phyloP scores from a whole-genome alignment of 2,888 invertebrate species.

The Glyphotaelius pellucidus region DNA sequence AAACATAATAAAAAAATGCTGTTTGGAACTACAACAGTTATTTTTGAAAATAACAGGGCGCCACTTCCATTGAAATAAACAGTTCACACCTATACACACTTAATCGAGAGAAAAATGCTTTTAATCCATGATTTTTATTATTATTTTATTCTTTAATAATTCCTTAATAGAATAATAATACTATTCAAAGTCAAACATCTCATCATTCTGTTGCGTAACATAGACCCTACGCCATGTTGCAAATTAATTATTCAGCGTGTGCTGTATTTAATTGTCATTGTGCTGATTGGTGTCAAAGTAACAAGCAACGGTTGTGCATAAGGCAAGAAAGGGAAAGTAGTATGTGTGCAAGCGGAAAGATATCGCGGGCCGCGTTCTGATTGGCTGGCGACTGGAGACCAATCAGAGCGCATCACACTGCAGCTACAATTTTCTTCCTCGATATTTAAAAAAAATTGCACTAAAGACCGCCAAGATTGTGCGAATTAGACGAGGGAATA shows the following conservation, averaged over 20 bases:
- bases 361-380: not conserved
- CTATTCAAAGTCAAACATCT: not conserved
- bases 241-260: not conserved
- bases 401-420: not conserved
- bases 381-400: not conserved
- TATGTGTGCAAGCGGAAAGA: not conserved
- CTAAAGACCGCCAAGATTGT: not conserved
- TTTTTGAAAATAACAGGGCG: no score
- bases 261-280: not conserved
- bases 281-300: not conserved
- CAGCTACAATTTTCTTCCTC: not conserved
- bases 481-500: not conserved
- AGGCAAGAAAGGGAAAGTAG: not conserved
- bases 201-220: not conserved
- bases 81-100: not conserved
- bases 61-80: not conserved
- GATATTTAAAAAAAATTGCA: no score
- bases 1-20: not conserved
- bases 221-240: not conserved
- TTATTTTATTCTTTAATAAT: not conserved
- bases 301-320: not conserved
- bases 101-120: not conserved
- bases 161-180: not conserved
- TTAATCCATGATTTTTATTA: no score
- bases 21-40: no score